Percentiles rank a stretch among this genome's conserved stretches.
phyloP scores from a whole-genome alignment of 2,888 invertebrate genomes.

The Sphaeridia pumilis region DNA sequence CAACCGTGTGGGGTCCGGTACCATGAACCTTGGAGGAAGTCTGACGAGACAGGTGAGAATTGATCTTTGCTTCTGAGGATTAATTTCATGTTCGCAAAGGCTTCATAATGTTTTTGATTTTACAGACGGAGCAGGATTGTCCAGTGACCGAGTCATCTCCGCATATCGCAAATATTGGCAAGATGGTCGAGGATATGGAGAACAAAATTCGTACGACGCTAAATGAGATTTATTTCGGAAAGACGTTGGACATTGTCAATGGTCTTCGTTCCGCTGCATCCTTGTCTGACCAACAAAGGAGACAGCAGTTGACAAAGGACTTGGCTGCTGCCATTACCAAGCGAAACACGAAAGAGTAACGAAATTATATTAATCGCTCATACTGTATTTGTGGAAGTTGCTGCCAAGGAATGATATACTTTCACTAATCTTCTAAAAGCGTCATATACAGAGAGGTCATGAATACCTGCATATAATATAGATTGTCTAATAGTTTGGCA shows the following conservation, averaged over 20 bases:
- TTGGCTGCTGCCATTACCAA: slow-evolving; percentile 70
- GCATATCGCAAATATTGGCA: slow-evolving; percentile 96
- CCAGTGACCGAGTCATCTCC: slow-evolving; percentile 84
- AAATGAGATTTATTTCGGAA: slow-evolving; percentile 98
- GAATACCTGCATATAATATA: too few species aligned
- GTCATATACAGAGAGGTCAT: too few species aligned
- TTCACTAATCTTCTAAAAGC: too few species aligned
- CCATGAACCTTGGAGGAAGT: slow-evolving; percentile 98
- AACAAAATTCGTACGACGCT: slow-evolving; percentile 97
- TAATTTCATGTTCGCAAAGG: too few species aligned
- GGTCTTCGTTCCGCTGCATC: slow-evolving; percentile 74
- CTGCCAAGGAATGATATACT: too few species aligned
- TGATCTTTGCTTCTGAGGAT: background rate
- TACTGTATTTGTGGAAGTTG: too few species aligned
- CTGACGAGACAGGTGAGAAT: slow-evolving; percentile 76
- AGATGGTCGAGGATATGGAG: slow-evolving; percentile 99
- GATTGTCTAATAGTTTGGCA: too few species aligned
- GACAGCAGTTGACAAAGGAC: slow-evolving; percentile 73
- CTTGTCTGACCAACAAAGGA: slow-evolving; percentile 69
- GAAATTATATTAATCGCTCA: too few species aligned
- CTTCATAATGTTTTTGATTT: slow-evolving; percentile 22
- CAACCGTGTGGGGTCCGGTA: slow-evolving; percentile 84
- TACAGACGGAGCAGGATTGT: slow-evolving; percentile 78
- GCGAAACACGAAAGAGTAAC: slow-evolving; percentile 46
- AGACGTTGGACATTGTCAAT: slow-evolving; percentile 96